These are phyloP conservation scores for Tinamus guttatus DNA, from an alignment of 2,113 vertebrate genomes.

Conservation along the genomic window DNA sequence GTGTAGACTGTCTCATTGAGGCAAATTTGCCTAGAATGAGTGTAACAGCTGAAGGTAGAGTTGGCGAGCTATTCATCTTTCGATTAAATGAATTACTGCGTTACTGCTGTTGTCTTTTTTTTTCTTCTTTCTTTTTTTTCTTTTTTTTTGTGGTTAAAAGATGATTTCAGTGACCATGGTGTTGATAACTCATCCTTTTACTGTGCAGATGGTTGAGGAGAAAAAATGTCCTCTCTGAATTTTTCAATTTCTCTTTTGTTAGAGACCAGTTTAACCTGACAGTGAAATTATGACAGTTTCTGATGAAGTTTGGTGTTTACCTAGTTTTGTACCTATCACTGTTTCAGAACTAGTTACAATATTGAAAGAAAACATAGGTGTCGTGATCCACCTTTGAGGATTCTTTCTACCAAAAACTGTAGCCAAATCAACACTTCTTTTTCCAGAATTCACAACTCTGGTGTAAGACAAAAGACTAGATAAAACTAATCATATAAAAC, in stretches of 20 bases:
- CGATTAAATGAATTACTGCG: not conserved
- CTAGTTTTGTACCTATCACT: not conserved
- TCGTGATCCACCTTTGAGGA: not conserved
- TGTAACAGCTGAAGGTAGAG: not conserved
- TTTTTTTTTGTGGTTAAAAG: not conserved
- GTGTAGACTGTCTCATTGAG: not conserved
- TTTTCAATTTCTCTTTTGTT: not conserved
- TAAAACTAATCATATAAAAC: not conserved
- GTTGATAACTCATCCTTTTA: fast-evolving
- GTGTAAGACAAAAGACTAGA: not conserved
- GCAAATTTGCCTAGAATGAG: not conserved
- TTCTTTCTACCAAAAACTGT: not conserved
- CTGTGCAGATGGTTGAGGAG: not conserved
- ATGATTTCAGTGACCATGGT: not conserved
- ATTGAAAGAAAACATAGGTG: not conserved
- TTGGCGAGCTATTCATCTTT: not conserved
- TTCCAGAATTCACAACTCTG: not conserved
- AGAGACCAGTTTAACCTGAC: not conserved
- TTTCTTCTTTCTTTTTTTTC: too few species aligned
- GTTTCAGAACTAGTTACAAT: not conserved
- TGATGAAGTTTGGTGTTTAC: not conserved
- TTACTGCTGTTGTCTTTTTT: not conserved
- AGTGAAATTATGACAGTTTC: not conserved
- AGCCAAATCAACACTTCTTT: not conserved
- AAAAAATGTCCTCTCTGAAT: not conserved